Base-by-base conservation (phyloP, 1,140 invertebrate genomes). In the Drosophila virilis region DNA sequence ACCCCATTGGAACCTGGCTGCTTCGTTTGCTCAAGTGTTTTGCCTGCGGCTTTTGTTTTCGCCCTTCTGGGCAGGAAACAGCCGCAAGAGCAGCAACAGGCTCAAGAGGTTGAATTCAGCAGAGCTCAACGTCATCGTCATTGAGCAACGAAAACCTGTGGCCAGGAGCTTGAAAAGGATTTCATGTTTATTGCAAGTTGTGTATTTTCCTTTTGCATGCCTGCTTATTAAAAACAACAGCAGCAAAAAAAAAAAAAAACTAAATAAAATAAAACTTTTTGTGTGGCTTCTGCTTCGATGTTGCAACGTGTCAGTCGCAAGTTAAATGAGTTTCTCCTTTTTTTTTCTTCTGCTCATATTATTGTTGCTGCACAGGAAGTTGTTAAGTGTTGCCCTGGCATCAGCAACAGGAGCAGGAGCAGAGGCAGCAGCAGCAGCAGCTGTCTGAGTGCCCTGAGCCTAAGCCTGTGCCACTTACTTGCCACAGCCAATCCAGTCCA, bases 11-110 rank as follows among this genome's bases (percentile, higher is more conserved):
- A 10, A 45, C 73, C 74, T 69, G 54, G 35, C 79, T 81, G 80
- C 77, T 79, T 80, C 84, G 73, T 84, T 77, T 89, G 80, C 65
- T 89, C 77, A 89, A 89, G 84, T 88, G 80, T 80, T 89, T 89
- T 82, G 74, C 80, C 59, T 61, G 58, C 57, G 64, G 64, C 69
- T 71, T 75, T 42, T 61, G 64, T 76, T 67, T 69, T 60, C 64
- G 38, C 43, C 38, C 45, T 58, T 8, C 62, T 28, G 50, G 60
- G 59, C 77, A 72, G 62, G 83, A 86, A 86, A 78, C 74, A 75
- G 69, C 58, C 69, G 72, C 80, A 71, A 60, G 45, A 50, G 67
- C 78, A 80, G 52, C 66, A 72, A 65, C 33, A 55, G 61, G 69
- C 42, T 59, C 28, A 46, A 59, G 35, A 32, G 59, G 33, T 37